phyloP scores from a whole-genome alignment of 2,113 vertebrate species.

The Chaetorhynchus papuensis region DNA sequence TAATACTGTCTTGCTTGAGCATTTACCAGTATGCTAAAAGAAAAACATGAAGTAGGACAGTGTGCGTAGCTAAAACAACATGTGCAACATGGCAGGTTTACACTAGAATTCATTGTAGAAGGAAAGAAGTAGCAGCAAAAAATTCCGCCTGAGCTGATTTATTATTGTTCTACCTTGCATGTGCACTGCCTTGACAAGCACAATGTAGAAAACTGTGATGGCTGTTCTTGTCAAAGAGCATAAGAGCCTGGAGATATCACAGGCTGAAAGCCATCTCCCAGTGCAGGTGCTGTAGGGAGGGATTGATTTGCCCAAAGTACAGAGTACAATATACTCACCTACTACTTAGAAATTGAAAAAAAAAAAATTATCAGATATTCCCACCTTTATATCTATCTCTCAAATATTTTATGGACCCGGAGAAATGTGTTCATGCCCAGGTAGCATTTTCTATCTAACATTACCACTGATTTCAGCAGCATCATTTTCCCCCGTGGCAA shows the following conservation, averaged over 20 bases:
- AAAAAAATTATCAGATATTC: background rate
- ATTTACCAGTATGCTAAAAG: background rate
- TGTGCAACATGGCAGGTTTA: background rate
- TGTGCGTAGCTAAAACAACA: background rate
- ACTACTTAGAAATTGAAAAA: background rate
- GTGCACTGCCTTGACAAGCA: background rate
- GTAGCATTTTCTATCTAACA: background rate
- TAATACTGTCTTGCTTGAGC: background rate
- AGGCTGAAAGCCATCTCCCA: background rate
- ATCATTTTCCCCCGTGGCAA: background rate
- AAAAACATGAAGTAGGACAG: background rate
- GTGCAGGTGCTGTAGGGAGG: background rate
- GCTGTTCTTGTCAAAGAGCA: background rate
- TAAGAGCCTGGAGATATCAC: background rate
- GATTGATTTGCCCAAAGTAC: background rate
- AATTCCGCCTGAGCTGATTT: background rate
- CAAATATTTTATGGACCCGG: background rate
- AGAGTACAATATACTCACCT: background rate
- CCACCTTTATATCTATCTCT: background rate
- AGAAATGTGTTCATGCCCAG: background rate
- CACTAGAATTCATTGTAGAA: background rate
- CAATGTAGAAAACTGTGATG: background rate
- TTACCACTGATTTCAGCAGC: background rate
- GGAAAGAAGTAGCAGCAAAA: background rate
- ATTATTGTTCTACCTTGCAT: background rate